phyloP scores from a whole-genome alignment of 1,140 invertebrate species.

The Mesaphorura yosii region DNA sequence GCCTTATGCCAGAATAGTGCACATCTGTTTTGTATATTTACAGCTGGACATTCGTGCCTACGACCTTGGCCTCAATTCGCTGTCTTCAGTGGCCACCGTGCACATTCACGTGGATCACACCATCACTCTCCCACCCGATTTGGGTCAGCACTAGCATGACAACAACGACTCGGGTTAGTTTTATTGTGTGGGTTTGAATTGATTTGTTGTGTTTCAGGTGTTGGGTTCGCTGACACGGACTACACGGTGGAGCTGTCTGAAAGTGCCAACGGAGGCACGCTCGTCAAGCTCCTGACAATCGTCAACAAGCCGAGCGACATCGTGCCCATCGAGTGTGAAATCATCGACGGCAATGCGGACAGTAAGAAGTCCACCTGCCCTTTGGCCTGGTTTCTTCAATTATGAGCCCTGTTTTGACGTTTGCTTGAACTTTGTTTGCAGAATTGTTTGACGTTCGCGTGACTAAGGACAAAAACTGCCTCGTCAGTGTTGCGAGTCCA shows the following conservation, averaged over 20 bases:
- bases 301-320: slow-evolving; percentile 54
- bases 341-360: slow-evolving; percentile 56
- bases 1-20: too few species aligned
- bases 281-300: slow-evolving; percentile 59
- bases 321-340: slow-evolving; percentile 59
- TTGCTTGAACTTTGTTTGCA: slow-evolving; percentile 33
- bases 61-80: slow-evolving; percentile 70
- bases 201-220: too few species aligned
- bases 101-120: slow-evolving; percentile 73
- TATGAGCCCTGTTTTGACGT: not conserved
- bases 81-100: slow-evolving; percentile 64
- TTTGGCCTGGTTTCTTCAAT: not conserved
- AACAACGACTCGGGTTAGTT: too few species aligned
- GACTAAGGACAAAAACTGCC: slow-evolving; percentile 65
- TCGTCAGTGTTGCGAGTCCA: slow-evolving; percentile 52
- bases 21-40: slow-evolving; percentile 25
- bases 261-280: slow-evolving; percentile 52
- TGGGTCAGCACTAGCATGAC: too few species aligned
- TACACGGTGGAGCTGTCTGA: slow-evolving; percentile 70
- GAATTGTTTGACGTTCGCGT: slow-evolving; percentile 57
- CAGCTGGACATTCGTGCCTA: slow-evolving; percentile 72
- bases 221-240: slow-evolving; percentile 68
- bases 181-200: too few species aligned
- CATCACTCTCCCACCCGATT: slow-evolving; percentile 49
- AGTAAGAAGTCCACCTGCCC: slow-evolving; percentile 31